These are phyloP conservation scores for Sardinella longiceps DNA, from an alignment of 2,797 vertebrate genomes.

Conservation along the genomic window DNA sequence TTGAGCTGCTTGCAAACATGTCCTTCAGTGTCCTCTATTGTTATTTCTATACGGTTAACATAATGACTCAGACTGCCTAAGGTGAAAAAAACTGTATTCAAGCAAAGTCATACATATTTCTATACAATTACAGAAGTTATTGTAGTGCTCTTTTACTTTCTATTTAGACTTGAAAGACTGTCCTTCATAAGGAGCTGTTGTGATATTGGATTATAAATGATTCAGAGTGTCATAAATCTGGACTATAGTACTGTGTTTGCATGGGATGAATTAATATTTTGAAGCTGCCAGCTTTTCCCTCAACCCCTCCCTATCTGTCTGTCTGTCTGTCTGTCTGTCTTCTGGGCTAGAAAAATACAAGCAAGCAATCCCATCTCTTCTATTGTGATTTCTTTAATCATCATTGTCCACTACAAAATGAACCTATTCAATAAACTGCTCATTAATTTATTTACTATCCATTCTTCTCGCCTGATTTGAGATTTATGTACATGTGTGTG, in stretches of 20 bases:
- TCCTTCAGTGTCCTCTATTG: not conserved
- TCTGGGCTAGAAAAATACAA: not conserved
- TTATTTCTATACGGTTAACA: not conserved
- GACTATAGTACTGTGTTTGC: not conserved
- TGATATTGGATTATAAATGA: not conserved
- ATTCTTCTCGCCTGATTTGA: too few species aligned
- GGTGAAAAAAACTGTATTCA: not conserved
- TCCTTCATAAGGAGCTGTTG: not conserved
- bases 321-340: not conserved
- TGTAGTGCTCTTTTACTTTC: not conserved
- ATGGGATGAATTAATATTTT: not conserved
- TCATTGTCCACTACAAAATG: not conserved
- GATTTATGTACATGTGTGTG: too few species aligned
- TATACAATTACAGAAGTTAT: not conserved
- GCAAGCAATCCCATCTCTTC: not conserved
- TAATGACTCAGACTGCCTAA: not conserved
- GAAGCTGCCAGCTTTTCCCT: not conserved
- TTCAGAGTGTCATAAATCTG: not conserved
- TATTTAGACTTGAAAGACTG: not conserved
- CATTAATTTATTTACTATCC: too few species aligned
- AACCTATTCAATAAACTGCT: too few species aligned
- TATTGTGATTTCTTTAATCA: not conserved
- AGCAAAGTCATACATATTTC: not conserved
- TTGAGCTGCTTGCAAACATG: not conserved
- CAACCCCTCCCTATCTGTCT: not conserved